Evolutionary conservation across 2,888 invertebrate genomes (phyloP), one percentile per base, ranked within the genome.

Genomic region (Aporophyla nigra): DNA sequence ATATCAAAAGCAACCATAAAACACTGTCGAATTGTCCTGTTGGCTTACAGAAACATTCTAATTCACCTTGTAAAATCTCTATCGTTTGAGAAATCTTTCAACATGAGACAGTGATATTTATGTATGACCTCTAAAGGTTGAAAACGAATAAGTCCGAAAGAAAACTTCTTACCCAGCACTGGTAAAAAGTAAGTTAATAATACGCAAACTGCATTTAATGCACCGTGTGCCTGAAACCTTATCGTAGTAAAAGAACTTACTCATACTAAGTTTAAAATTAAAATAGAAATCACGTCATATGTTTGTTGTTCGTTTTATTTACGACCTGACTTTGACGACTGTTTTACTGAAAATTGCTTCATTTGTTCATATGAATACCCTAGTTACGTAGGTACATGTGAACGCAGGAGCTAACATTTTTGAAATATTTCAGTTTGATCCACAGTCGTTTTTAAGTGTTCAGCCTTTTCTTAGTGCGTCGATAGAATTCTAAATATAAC

Each of bases 231-330:
- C 24, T 59, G 54, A 43, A 66, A 33, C 56, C 21, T 72, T 49
- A 69, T 54, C 40, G 19, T 27, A 61, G 16, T 27, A n/a, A 54
- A 63, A 75, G 14, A n/a, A 54, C 33, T 82, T 71, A 59, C 67
- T 77, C 78, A 73, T 76, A 68, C 69, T 43, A n/a, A 69, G 70
- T 71, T 71, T 71, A 69, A 71, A 77, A 71, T 82, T 82, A 69
- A 81, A 85, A 83, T 82, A 83, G 71, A 74, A 78, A 69, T 82
- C 24, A 85, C 86, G 86, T 85, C 82, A 85, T 81, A 33, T 46
- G 65, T 71, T 61, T 66, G 75, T 75, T 69, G 80, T 74, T 71
- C 63, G 63, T 69, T 51, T 81, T 81, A 76, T 83, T 85, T 83
- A 85, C 73, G 85, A 73, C 58, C 59, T 58, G 82, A 71, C 78